phyloP scores from a whole-genome alignment of 2,888 invertebrate genomes.

The Tolmerus cingulatus region DNA sequence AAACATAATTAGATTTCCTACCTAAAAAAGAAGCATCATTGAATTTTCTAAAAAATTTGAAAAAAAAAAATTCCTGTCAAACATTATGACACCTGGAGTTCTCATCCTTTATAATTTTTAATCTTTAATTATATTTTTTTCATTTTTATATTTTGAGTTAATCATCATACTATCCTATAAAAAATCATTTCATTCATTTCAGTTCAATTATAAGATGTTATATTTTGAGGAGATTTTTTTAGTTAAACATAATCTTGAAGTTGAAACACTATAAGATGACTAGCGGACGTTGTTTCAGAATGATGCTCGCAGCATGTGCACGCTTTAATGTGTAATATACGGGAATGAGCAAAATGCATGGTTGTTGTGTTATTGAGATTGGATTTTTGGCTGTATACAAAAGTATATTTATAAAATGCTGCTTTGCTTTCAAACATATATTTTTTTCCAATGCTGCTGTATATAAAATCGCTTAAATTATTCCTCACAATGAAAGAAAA shows the following conservation, averaged over 20 bases:
- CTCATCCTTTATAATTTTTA: neutral
- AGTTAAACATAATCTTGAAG: neutral
- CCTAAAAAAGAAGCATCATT: neutral
- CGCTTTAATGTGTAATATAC: neutral
- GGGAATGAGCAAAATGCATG: neutral
- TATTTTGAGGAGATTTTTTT: neutral
- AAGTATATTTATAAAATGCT: slow-evolving; percentile 13
- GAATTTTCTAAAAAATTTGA: neutral
- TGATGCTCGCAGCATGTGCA: slow-evolving; percentile 10
- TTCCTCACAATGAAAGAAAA: neutral
- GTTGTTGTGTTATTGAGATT: neutral
- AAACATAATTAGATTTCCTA: neutral
- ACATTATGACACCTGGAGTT: neutral
- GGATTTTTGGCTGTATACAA: neutral
- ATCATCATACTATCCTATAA: neutral
- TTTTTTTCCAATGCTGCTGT: slow-evolving; percentile 5
- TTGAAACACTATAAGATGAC: slow-evolving; percentile 12
- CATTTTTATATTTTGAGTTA: neutral
- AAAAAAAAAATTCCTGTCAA: neutral
- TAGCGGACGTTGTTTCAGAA: neutral
- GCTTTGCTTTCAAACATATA: neutral
- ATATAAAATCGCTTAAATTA: slow-evolving; percentile 9
- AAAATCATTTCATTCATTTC: slow-evolving; percentile 18
- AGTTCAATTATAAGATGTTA: neutral
- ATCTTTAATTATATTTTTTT: neutral